Evolutionary conservation across 2,113 vertebrate genomes (phyloP), one percentile per base, ranked within the genome.

Genomic region (Tragelaphus scriptus): DNA sequence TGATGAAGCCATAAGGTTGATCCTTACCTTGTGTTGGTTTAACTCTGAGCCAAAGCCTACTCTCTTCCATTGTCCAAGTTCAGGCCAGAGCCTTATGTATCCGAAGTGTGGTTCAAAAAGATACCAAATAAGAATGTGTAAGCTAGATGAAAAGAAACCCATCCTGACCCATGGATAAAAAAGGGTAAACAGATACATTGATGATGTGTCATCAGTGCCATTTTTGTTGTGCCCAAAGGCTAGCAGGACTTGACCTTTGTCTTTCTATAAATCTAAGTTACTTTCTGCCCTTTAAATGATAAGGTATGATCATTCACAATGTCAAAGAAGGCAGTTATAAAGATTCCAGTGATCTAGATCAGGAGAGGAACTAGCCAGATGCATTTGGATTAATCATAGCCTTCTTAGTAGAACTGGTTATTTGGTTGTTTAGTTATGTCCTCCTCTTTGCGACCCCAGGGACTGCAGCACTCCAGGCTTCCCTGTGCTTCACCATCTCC

Each of bases 241-340:
- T 75, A 68, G 80, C n/a, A 96, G 59, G 85, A 84, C 11, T 36
- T 91, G 30, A 56, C 32, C 40, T 92, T 85, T 87, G 25, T 86
- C 53, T 91, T 92, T 53, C 25, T n/a, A 88, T 85, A 94, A 88
- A 88, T 94, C 58, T 85, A 4, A 91, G 32, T 96, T 68, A 88
- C 56, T 94, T 21, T 53, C 32, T 77, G 30, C 49, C 47, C 81
- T 95, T 96, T 63, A 90, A 84, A 84, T 63, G 68, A 44, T 77
- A 95, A 59, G 23, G 14, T 7, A 49, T 44, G 75, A 8, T 96
- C 77, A 90, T 36, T 85, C 68, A 96, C 16, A 13, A 56, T 30
- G 25, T 85, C 55, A 85, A 77, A 58, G 23, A 81, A 92, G 28
- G 21, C 47, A 87, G 28, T 93, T 94, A 28, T 30, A 90, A 59